Percentiles rank a stretch among this genome's conserved stretches.
These are phyloP conservation scores for Polyergus mexicanus DNA, from an alignment of 1,140 invertebrate genomes.

Conservation along the genomic window DNA sequence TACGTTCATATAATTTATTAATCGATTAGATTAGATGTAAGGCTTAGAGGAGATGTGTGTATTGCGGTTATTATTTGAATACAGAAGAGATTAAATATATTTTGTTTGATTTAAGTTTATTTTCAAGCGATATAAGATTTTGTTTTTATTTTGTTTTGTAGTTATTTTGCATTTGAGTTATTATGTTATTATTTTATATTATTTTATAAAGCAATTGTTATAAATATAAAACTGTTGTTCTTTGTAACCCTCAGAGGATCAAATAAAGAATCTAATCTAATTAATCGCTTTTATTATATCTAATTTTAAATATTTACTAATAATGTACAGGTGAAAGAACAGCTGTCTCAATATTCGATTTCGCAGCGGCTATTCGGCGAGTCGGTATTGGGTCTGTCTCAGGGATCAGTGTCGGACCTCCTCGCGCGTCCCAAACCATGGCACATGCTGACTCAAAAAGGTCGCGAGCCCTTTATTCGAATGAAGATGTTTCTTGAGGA, in stretches of 20 bases:
- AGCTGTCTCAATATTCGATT: conserved; percentile 99
- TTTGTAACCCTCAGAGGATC: no score
- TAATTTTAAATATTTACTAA: background rate
- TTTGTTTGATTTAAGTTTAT: no score
- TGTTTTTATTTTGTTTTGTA: no score
- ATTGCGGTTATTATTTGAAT: no score
- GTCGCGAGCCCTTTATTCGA: conserved; percentile 97
- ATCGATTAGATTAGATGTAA: background rate
- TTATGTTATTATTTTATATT: no score
- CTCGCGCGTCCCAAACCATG: conserved; percentile 98
- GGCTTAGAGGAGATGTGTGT: no score
- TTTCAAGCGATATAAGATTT: no score
- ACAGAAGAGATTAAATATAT: no score
- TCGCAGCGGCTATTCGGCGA: conserved; percentile 99
- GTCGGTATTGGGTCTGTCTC: conserved; percentile 97
- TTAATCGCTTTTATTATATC: background rate
- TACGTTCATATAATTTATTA: background rate
- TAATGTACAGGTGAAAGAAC: conserved; percentile 94
- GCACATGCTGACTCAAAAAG: conserved; percentile 99
- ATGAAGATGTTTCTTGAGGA: conserved; percentile 99
- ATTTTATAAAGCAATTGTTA: no score
- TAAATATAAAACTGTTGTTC: no score
- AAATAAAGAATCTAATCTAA: background rate
- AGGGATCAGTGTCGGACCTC: conserved; percentile 98
- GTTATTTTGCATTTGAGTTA: no score